These are phyloP conservation scores for Notodonta dromedarius DNA, from an alignment of 2,888 invertebrate genomes.

Conservation along the genomic window DNA sequence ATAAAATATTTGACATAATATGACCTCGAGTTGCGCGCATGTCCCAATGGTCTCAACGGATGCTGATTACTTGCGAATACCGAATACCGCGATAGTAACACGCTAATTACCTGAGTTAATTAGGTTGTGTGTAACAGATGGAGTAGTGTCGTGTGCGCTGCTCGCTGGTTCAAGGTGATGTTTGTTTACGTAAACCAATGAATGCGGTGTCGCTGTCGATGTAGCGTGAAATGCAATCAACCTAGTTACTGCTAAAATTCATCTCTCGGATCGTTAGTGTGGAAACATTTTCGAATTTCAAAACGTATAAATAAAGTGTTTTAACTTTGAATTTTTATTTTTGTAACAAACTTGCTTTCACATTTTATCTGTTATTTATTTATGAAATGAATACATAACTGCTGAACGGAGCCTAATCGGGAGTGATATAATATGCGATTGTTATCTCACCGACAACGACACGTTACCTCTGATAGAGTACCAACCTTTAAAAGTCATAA, in stretches of 20 bases:
- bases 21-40: conserved; percentile 36
- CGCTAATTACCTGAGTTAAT: conserved; percentile 46
- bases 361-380: too few relatives aligned
- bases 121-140: conserved; percentile 47
- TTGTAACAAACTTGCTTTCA: too few relatives aligned
- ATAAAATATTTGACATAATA: conserved; percentile 34
- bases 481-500: neutral
- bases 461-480: neutral
- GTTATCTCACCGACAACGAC: neutral
- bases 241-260: neutral
- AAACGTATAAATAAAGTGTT: too few relatives aligned
- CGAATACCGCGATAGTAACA: conserved; percentile 46
- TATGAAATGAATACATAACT: too few relatives aligned
- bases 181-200: conserved; percentile 47
- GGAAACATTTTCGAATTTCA: neutral
- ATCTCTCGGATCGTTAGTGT: neutral
- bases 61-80: conserved; percentile 34
- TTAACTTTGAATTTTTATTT: too few relatives aligned
- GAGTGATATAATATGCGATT: neutral
- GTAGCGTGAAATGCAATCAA: conserved; percentile 10
- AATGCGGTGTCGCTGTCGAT: conserved; percentile 12
- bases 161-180: conserved; percentile 52
- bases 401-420: too few relatives aligned
- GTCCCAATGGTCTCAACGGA: conserved; percentile 38
- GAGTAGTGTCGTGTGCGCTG: conserved; percentile 40